These are phyloP conservation scores for Poeciliopsis turrubarensis DNA, from an alignment of 2,113 vertebrate genomes.

Conservation along the genomic window DNA sequence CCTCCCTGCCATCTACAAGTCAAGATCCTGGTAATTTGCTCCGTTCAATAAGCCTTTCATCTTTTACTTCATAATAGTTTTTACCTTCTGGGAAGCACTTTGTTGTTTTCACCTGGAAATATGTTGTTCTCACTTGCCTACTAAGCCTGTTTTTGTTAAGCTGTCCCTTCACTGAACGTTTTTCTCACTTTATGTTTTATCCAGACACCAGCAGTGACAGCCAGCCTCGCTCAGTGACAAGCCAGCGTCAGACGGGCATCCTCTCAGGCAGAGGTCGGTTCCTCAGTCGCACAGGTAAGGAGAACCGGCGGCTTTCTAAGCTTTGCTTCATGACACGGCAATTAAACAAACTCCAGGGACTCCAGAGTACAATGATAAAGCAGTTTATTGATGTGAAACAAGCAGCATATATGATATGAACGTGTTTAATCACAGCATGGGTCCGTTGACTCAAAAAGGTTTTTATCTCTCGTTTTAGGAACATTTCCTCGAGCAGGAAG, in stretches of 20 bases:
- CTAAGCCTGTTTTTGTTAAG: too few relatives aligned
- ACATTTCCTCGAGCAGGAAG: slow-evolving; percentile 59
- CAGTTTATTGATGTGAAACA: slow-evolving; percentile 49
- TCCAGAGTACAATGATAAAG: slow-evolving; percentile 24
- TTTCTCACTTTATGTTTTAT: neutral
- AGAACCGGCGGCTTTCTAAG: neutral
- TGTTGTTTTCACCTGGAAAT: too few relatives aligned
- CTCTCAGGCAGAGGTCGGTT: slow-evolving; percentile 72
- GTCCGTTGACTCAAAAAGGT: neutral
- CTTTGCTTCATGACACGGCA: neutral
- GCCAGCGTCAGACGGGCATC: slow-evolving; percentile 79
- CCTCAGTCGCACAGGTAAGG: slow-evolving; percentile 81
- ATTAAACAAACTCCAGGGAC: slow-evolving; percentile 1
- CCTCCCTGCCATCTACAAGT: slow-evolving; percentile 92
- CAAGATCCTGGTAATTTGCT: slow-evolving; percentile 86
- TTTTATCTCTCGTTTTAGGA: slow-evolving; percentile 35
- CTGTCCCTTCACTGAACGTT: neutral
- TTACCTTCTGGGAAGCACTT: too few relatives aligned
- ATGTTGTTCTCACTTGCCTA: too few relatives aligned
- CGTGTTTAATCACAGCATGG: neutral
- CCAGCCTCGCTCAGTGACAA: slow-evolving; percentile 77
- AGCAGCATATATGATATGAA: slow-evolving; percentile 28
- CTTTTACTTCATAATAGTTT: too few relatives aligned
- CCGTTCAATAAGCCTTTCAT: neutral
- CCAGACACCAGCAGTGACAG: slow-evolving; percentile 86